Conservation (phyloP, 2,888 invertebrate species). For the Cremastobaeus sp. region DNA sequence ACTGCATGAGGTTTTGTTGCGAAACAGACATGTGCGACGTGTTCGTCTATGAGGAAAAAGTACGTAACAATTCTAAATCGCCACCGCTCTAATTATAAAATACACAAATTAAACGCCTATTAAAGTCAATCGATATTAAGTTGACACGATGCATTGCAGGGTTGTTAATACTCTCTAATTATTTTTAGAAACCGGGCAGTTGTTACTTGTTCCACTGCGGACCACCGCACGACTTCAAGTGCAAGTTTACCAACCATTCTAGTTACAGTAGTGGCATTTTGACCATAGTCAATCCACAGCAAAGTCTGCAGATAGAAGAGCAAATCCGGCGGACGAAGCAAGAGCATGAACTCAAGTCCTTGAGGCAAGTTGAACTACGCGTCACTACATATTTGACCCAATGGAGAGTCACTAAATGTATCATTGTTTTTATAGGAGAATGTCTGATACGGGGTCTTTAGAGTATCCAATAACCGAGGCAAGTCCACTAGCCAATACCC, state of each 20-base stretch:
- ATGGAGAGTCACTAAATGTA: neutral
- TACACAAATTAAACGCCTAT: no score
- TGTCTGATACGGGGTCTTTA: constrained; percentile 61
- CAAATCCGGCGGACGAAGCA: constrained; percentile 86
- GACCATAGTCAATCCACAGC: constrained; percentile 80
- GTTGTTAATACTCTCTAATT: neutral
- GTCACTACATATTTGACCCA: no score
- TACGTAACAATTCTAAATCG: no score
- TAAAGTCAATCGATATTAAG: neutral
- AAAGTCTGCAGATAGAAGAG: constrained; percentile 83
- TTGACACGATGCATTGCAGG: neutral
- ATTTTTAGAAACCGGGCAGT: constrained; percentile 86
- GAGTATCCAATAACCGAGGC: constrained; percentile 70
- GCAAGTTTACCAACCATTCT: constrained; percentile 92
- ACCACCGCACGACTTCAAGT: constrained; percentile 92
- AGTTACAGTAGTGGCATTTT: constrained; percentile 93
- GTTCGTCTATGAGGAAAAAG: constrained; percentile 95
- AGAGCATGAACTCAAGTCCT: constrained; percentile 85
- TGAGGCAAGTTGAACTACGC: constrained; percentile 81
- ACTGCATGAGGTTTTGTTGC: constrained; percentile 92
- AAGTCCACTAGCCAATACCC: constrained; percentile 63
- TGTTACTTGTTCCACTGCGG: constrained; percentile 96
- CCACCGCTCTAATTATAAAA: no score
- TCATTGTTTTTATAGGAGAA: constrained; percentile 64
- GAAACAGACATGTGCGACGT: constrained; percentile 92